Conservation (phyloP, 2,113 vertebrate species). For the Cephalopterus ornatus region DNA sequence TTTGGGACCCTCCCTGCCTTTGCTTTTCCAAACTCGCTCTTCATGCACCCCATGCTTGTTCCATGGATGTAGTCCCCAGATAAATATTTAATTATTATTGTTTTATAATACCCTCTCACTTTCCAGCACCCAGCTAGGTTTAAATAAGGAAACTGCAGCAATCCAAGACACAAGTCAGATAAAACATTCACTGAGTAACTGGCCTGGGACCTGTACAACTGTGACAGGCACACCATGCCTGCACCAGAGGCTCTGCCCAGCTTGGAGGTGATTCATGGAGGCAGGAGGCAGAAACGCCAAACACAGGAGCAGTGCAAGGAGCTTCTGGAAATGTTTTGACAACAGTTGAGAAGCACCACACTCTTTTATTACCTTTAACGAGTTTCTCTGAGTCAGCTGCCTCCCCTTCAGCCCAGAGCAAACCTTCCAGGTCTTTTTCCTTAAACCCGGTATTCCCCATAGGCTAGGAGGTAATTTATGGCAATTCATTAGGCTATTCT, state of each 20-base stretch:
- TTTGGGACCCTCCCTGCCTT: not conserved
- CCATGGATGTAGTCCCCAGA: not conserved
- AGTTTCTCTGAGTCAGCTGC: not conserved
- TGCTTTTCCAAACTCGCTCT: not conserved
- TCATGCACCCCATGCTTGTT: not conserved
- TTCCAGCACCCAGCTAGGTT: not conserved
- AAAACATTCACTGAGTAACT: not conserved
- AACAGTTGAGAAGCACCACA: not conserved
- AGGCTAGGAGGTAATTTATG: not conserved
- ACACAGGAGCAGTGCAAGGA: not conserved
- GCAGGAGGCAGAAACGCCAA: not conserved
- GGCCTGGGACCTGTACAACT: not conserved
- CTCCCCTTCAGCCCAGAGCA: not conserved
- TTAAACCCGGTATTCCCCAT: not conserved
- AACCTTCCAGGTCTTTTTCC: not conserved
- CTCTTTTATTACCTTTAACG: not conserved
- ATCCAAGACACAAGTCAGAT: not conserved
- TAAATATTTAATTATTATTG: not conserved
- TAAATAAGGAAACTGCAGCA: not conserved
- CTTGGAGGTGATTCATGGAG: not conserved
- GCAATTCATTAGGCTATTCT: conserved; percentile 4
- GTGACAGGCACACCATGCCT: not conserved
- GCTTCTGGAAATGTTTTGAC: not conserved
- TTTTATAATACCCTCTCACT: not conserved
- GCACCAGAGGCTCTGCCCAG: not conserved